phyloP scores from a whole-genome alignment of 2,888 invertebrate genomes.

The Nysson spinosus region DNA sequence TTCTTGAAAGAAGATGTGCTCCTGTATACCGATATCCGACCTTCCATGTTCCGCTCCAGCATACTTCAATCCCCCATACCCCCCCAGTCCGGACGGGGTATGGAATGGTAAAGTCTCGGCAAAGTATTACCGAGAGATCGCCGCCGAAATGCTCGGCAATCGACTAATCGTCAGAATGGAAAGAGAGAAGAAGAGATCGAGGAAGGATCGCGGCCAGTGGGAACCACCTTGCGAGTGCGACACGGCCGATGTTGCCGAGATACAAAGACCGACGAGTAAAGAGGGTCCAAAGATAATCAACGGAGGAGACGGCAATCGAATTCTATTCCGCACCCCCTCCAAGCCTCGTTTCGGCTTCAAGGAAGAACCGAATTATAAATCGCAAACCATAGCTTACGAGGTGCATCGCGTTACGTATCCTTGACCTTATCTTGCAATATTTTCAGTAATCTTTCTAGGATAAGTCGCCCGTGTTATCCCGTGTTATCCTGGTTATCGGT shows the following conservation, averaged over 20 bases:
- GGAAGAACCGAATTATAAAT: slow-evolving; percentile 49
- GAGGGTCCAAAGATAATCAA: slow-evolving; percentile 69
- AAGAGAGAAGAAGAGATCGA: slow-evolving; percentile 78
- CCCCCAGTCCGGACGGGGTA: neutral
- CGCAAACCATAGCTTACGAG: slow-evolving; percentile 58
- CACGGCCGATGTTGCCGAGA: slow-evolving; percentile 68
- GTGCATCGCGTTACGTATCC: neutral
- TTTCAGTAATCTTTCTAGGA: no score
- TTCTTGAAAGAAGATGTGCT: slow-evolving; percentile 21
- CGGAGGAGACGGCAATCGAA: slow-evolving; percentile 66
- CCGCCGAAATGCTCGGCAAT: slow-evolving; percentile 83
- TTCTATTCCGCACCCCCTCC: slow-evolving; percentile 69
- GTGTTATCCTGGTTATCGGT: no score
- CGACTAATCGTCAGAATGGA: slow-evolving; percentile 83
- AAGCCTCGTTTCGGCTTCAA: slow-evolving; percentile 46
- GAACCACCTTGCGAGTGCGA: slow-evolving; percentile 71
- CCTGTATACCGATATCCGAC: slow-evolving; percentile 31
- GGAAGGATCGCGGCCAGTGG: slow-evolving; percentile 57
- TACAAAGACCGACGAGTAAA: slow-evolving; percentile 64
- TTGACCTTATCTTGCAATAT: neutral
- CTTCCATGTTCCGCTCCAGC: slow-evolving; percentile 9
- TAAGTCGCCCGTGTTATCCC: no score
- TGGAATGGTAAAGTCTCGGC: no score
- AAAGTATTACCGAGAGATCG: slow-evolving; percentile 82
- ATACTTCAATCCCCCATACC: neutral